Evolutionary conservation across 2,888 invertebrate species (phyloP), one percentile per base, ranked within the genome.

Genomic region (Parnassius apollo): DNA sequence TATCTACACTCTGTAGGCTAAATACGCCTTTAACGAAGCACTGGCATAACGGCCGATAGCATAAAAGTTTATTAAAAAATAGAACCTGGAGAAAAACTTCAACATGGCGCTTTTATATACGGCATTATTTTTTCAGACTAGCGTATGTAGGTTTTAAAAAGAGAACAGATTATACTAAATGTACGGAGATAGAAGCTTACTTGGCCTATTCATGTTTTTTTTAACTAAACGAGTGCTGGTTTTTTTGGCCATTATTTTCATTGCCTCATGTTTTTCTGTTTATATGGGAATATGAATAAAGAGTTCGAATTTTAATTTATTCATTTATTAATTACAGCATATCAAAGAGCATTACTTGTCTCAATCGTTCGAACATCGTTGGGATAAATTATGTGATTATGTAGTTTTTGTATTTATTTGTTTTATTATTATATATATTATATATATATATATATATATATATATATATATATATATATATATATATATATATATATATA

Each of bases 31-130:
- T 57, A 57, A 25, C 55, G n/a, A 25, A 62, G 49, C 22, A 57
- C 54, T 58, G 57, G 62, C 57, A 53, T 54, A 44, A 57, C 61
- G 52, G 35, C 42, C 62, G 53, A 46, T 53, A 48, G 62, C 54
- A 62, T 58, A 57, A 57, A 62, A 62, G 49, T 62, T 62, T 62
- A 62, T 62, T 58, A 62, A 62, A 61, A 58, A 62, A 57, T 42
- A 53, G 35, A 42, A 1, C 12, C 57, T 42, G 52, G 22, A 49
- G 11, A 50, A 10, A 18, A 25, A 45, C 45, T 25, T 45, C 54
- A 49, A 55, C 11, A 45, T 12, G 25, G 57, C 42, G 51, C 61
- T 57, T 61, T 61, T 53, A n/a, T 46, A 49, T 46, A 45, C 61
- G 42, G 53, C 44, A 45, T 62, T 62, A 53, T 48, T 62, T 62